A percentile compares a stretch with the other conserved stretches of the same genome.
phyloP scores from a whole-genome alignment of 2,888 invertebrate species.

The Galerucella calmariensis region DNA sequence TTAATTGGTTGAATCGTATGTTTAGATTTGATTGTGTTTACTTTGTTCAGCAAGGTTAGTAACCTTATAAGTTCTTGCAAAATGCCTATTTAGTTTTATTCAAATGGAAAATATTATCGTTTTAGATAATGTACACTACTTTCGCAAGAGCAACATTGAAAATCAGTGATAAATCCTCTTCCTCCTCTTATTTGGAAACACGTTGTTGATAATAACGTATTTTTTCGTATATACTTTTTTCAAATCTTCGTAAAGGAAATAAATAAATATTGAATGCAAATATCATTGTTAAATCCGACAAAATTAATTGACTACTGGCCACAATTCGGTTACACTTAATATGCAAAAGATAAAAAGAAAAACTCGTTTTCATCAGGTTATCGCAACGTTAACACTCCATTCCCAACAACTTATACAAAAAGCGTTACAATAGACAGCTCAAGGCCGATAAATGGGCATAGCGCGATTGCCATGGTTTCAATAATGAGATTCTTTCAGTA shows the following conservation, averaged over 20 bases:
- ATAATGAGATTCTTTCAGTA: constrained; percentile 57
- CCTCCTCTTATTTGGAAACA: too few relatives aligned
- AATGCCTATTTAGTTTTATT: background rate
- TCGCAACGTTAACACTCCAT: constrained; percentile 13
- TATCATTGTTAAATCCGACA: too few relatives aligned
- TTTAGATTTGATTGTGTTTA: background rate
- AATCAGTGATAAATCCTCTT: too few relatives aligned
- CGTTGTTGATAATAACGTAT: too few relatives aligned
- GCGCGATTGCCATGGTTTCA: constrained; percentile 35
- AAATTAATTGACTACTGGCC: too few relatives aligned
- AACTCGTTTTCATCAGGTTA: background rate
- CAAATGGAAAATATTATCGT: background rate
- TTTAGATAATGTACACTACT: too few relatives aligned
- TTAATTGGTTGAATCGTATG: constrained; percentile 5
- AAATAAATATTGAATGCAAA: too few relatives aligned
- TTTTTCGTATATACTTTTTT: too few relatives aligned
- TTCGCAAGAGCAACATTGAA: too few relatives aligned
- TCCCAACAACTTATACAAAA: constrained; percentile 3
- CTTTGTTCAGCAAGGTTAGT: background rate
- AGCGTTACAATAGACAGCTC: constrained; percentile 10
- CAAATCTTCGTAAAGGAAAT: too few relatives aligned
- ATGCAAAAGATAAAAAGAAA: background rate
- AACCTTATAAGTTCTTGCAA: background rate
- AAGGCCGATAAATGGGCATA: constrained; percentile 19
- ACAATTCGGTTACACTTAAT: background rate